Base-by-base conservation (phyloP, 1,140 invertebrate species). In the Dendrolimus punctatus region DNA sequence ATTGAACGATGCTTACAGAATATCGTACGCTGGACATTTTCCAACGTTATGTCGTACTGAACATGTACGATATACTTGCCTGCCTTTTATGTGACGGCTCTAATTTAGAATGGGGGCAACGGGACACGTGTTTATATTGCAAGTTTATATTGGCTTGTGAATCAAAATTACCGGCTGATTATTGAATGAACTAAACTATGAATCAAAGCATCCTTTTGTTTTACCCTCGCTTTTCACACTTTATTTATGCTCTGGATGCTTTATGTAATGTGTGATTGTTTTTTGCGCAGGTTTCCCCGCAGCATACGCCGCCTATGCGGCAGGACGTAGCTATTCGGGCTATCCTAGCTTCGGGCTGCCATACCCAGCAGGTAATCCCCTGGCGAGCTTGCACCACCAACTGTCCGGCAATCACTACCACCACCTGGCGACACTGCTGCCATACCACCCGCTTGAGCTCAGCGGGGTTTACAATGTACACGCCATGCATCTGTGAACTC, bases 281-380 rank as follows among this genome's bases (percentile, higher is more conserved):
- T 84, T 81, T 90, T 90, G 89, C 82, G 48, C 91, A 96, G 95
- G 95, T 91, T 96, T 97, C 88, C 95, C 95, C 89, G 95, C 95
- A 85, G 95, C 95, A 74, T 96, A 96, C 89, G 95, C 95, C 87
- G 95, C 95, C 80, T 96, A 96, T 88, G 95, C 95, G 88, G 95
- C 95, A 81, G 95, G 95, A 87, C 93, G 95, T 88, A 94, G 95
- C 77, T 97, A 96, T 90, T 96, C 95, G 88, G 95, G 95, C 89
- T 97, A 97, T 91, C 95, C 95, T 91, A 96, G 95, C 92, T 97
- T 97, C 90, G 95, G 95, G 91, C 95, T 97, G 89, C 95, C 95
- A 84, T 97, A 97, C 89, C 95, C 95, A 84, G 94, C 95, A 96
- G 96, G 96, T 97, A 96, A 96, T 93, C 91, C 92, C 88, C 88